These are phyloP conservation scores for Caenorhabditis inopinata DNA, from an alignment of 1,140 invertebrate genomes.

Conservation along the genomic window DNA sequence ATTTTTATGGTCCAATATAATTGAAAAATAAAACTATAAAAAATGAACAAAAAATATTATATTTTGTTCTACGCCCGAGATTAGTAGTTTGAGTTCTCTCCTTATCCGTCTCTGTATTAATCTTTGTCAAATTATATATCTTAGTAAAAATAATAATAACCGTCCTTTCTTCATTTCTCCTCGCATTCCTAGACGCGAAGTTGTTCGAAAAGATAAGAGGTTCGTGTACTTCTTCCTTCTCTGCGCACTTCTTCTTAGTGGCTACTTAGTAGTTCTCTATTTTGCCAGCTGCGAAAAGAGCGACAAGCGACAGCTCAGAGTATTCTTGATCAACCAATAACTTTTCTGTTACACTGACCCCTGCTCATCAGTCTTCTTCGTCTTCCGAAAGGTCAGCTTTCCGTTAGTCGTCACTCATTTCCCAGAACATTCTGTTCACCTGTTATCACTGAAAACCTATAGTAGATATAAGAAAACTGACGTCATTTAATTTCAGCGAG, in stretches of 20 bases:
- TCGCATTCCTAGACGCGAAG: too few relatives aligned
- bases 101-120: too few relatives aligned
- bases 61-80: too few relatives aligned
- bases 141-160: too few relatives aligned
- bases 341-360: slow-evolving; percentile 28
- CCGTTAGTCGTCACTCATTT: not conserved
- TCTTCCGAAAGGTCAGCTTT: slow-evolving; percentile 5
- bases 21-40: too few relatives aligned
- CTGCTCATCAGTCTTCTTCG: not conserved
- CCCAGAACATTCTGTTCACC: not conserved
- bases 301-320: not conserved
- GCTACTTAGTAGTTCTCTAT: not conserved
- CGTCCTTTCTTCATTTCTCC: too few relatives aligned
- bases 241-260: slow-evolving; percentile 19
- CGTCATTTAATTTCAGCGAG: slow-evolving; percentile 1
- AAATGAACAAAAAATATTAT: too few relatives aligned
- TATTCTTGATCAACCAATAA: slow-evolving; percentile 24
- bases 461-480: too few relatives aligned
- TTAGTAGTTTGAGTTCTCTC: too few relatives aligned
- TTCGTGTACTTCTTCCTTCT: not conserved
- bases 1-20: too few relatives aligned
- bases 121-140: too few relatives aligned
- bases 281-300: slow-evolving; percentile 5
- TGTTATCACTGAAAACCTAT: not conserved
- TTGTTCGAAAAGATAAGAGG: not conserved